Percentiles rank a stretch among this genome's conserved stretches.
These are phyloP conservation scores for Drosophila recens DNA, from an alignment of 2,888 invertebrate species.

Conservation along the genomic window DNA sequence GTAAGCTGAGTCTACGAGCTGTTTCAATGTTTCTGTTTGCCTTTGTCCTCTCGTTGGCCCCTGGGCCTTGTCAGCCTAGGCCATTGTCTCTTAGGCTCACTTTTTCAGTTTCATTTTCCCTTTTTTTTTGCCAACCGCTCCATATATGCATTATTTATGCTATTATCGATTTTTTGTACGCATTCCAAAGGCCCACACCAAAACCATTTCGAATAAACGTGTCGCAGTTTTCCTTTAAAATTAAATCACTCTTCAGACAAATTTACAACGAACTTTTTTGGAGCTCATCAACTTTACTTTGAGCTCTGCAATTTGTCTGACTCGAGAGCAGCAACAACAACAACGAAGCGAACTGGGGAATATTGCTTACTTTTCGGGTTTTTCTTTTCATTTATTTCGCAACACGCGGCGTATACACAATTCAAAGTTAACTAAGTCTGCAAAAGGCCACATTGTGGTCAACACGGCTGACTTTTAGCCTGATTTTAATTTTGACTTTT, in stretches of 20 bases:
- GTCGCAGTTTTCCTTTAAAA: conserved; percentile 54
- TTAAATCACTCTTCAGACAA: conserved; percentile 76
- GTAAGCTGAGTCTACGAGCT: conserved; percentile 52
- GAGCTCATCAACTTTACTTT: conserved; percentile 75
- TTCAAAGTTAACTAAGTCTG: conserved; percentile 55
- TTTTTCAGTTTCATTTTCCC: conserved; percentile 16
- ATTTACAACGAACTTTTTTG: conserved; percentile 61
- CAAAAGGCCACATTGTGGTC: conserved; percentile 65
- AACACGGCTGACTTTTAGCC: conserved; percentile 40
- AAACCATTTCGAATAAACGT: conserved; percentile 37
- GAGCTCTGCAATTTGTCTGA: conserved; percentile 70
- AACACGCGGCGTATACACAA: conserved; percentile 60
- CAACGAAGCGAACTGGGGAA: conserved; percentile 19
- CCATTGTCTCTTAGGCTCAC: conserved; percentile 65
- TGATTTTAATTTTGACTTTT: conserved; percentile 79
- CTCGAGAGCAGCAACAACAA: conserved; percentile 19
- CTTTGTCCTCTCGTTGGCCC: conserved; percentile 66
- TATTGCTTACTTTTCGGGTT: conserved; percentile 43
- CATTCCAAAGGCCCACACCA: conserved; percentile 42
- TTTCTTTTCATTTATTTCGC: conserved; percentile 48
- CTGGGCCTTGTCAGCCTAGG: conserved; percentile 67
- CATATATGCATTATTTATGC: conserved; percentile 77
- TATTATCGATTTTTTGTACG: conserved; percentile 74
- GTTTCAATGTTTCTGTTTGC: conserved; percentile 21
- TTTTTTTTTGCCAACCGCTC: conserved; percentile 29